phyloP scores from a whole-genome alignment of 92 coral and sea anemone species.

The Anthopleura xanthogrammica region DNA sequence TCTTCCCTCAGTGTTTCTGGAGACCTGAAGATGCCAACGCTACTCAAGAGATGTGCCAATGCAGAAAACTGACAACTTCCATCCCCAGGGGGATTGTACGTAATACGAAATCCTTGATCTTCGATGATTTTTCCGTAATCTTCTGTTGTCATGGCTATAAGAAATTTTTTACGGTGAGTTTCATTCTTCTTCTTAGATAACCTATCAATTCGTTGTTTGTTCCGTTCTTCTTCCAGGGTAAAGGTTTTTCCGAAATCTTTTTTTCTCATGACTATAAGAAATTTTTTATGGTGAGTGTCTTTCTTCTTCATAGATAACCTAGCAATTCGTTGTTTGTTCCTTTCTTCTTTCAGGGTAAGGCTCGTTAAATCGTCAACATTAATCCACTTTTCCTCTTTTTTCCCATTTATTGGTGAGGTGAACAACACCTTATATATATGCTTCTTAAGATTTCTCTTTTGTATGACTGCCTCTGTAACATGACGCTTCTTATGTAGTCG shows the following conservation, averaged over 20 bases:
- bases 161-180: background rate
- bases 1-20: slow-evolving; percentile 44
- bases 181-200: background rate
- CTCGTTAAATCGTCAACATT: slow-evolving; percentile 47
- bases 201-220: slow-evolving; percentile 9
- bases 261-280: slow-evolving; percentile 30
- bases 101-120: slow-evolving; percentile 44
- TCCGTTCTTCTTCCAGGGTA: slow-evolving; percentile 35
- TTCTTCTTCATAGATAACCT: background rate
- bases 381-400: slow-evolving; percentile 35
- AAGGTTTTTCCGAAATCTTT: slow-evolving; percentile 22
- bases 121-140: slow-evolving; percentile 34
- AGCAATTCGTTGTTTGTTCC: slow-evolving; percentile 10
- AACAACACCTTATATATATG: slow-evolving; percentile 27
- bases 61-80: slow-evolving; percentile 61
- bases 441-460: too few species aligned
- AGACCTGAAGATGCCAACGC: slow-evolving; percentile 43
- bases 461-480: slow-evolving; percentile 29
- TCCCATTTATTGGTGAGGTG: slow-evolving; percentile 22
- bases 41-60: slow-evolving; percentile 14
- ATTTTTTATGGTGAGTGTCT: background rate
- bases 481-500: slow-evolving; percentile 28
- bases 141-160: slow-evolving; percentile 29
- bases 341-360: slow-evolving; percentile 42
- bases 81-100: slow-evolving; percentile 42